phyloP scores from a whole-genome alignment of 2,797 vertebrate genomes.

The Acipenser ruthenus region DNA sequence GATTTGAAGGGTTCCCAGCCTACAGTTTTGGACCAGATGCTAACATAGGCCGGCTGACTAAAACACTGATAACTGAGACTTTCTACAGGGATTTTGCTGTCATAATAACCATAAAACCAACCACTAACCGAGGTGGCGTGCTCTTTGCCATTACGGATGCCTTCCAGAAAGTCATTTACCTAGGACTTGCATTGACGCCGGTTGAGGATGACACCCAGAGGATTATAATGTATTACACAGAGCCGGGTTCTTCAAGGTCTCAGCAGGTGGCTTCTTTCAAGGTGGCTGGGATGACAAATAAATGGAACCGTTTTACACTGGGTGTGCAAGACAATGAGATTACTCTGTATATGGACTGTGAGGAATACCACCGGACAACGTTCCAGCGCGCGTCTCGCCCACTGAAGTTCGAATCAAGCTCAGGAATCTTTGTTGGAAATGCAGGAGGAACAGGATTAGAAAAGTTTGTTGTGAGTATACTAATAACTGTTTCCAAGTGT shows the following conservation, averaged over 20 bases:
- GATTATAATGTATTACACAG: slow-evolving; percentile 81
- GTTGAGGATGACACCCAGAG: slow-evolving; percentile 77
- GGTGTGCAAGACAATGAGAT: slow-evolving; percentile 67
- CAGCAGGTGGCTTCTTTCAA: slow-evolving; percentile 79
- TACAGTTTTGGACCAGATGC: slow-evolving; percentile 81
- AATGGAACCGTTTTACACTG: slow-evolving; percentile 79
- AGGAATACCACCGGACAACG: slow-evolving; percentile 71
- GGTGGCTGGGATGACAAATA: slow-evolving; percentile 77
- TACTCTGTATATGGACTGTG: slow-evolving; percentile 82
- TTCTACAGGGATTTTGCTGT: slow-evolving; percentile 82
- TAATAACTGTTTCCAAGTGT: too few species aligned
- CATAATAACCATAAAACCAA: slow-evolving; percentile 68
- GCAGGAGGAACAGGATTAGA: slow-evolving; percentile 78
- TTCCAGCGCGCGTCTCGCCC: slow-evolving; percentile 60
- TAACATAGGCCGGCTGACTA: slow-evolving; percentile 81
- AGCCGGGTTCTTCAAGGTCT: slow-evolving; percentile 60
- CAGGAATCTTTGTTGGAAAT: slow-evolving; percentile 87
- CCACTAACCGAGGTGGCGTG: slow-evolving; percentile 63
- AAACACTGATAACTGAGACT: slow-evolving; percentile 69
- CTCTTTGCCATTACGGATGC: slow-evolving; percentile 86
- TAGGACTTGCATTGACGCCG: slow-evolving; percentile 72
- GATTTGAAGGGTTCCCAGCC: slow-evolving; percentile 86
- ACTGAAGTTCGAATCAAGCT: slow-evolving; percentile 76
- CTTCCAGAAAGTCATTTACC: slow-evolving; percentile 78
- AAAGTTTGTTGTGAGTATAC: slow-evolving; percentile 78